These are phyloP conservation scores for Atlantisia rogersi DNA, from an alignment of 2,113 vertebrate species.

Conservation along the genomic window DNA sequence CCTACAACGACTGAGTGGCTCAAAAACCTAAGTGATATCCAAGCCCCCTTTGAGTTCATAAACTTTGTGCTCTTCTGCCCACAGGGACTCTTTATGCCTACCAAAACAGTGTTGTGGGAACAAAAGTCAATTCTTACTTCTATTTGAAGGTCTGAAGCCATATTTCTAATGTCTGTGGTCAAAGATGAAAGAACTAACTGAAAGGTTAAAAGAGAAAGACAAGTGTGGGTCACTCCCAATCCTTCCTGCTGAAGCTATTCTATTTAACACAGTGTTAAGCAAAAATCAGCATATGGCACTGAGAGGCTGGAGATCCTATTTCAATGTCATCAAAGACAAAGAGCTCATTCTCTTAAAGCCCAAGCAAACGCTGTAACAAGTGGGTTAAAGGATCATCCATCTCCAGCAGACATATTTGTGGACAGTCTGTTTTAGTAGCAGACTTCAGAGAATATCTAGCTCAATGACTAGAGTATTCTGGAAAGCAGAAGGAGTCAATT, in stretches of 20 bases:
- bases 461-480: not conserved
- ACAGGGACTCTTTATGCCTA: not conserved
- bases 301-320: not conserved
- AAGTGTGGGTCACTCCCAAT: not conserved
- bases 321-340: not conserved
- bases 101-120: not conserved
- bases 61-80: not conserved
- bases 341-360: not conserved
- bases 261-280: not conserved
- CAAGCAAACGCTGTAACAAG: not conserved
- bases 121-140: not conserved
- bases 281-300: not conserved
- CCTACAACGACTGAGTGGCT: not conserved
- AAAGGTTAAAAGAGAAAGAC: not conserved
- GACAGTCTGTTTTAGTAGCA: not conserved
- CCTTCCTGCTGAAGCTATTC: not conserved
- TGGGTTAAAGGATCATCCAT: not conserved
- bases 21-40: not conserved
- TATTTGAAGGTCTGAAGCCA: not conserved
- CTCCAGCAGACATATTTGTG: not conserved
- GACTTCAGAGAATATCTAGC: not conserved
- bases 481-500: not conserved
- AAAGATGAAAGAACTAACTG: not conserved
- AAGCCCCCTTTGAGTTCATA: not conserved
- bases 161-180: not conserved